Conservation (phyloP, 2,888 invertebrate genomes). For the Amphiduros pacificus region DNA sequence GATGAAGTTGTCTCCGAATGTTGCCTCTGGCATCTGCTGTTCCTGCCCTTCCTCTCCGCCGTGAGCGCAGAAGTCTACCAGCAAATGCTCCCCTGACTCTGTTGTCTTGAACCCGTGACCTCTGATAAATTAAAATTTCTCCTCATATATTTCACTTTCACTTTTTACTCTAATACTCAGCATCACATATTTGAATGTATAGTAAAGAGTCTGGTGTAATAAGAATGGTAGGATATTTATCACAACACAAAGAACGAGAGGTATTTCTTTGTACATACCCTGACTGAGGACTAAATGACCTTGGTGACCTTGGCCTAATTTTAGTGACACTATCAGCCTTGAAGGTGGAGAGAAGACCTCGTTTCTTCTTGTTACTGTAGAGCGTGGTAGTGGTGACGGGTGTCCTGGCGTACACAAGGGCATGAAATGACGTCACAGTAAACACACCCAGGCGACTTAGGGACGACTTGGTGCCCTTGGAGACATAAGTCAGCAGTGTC, state of each 20-base stretch:
- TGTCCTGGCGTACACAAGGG: constrained; percentile 93
- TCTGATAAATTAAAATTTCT: background rate
- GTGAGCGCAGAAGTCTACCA: constrained; percentile 21
- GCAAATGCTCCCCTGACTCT: constrained; percentile 11
- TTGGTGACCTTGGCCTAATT: constrained; percentile 25
- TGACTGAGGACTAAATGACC: constrained; percentile 21
- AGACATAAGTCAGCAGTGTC: constrained; percentile 93
- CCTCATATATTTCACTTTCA: no score
- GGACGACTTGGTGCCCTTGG: constrained; percentile 90
- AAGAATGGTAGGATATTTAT: no score
- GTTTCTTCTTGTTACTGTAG: constrained; percentile 24
- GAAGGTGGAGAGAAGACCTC: constrained; percentile 32
- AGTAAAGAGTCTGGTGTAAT: no score
- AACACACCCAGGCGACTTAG: constrained; percentile 94
- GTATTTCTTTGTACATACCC: constrained; percentile 19
- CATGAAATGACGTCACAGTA: constrained; percentile 97
- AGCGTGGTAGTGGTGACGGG: constrained; percentile 62
- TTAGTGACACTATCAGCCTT: constrained; percentile 28
- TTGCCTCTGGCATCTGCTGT: constrained; percentile 8
- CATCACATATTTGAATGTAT: no score
- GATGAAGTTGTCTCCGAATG: constrained; percentile 44
- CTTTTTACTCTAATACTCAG: no score
- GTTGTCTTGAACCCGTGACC: constrained; percentile 16
- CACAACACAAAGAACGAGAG: no score
- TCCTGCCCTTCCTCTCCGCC: constrained; percentile 3